Percentiles rank a stretch among this genome's conserved stretches.
Conservation (phyloP, 2,888 invertebrate species). For the Selenia dentaria region DNA sequence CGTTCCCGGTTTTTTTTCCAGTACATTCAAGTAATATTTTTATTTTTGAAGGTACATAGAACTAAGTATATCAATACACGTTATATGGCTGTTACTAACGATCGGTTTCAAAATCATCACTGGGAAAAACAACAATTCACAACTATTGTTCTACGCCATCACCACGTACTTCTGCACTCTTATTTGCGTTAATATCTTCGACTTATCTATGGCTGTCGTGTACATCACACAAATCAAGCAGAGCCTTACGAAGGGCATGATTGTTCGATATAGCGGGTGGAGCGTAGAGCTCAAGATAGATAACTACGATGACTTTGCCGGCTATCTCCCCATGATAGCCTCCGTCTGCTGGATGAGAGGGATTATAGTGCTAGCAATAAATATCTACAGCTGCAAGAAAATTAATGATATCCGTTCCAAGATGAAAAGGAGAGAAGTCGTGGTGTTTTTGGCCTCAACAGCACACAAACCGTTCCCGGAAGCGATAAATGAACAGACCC, state of each 20-base stretch:
- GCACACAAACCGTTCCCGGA: slow-evolving; percentile 56
- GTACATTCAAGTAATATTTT: no score
- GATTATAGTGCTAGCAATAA: slow-evolving; percentile 48
- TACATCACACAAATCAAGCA: slow-evolving; percentile 68
- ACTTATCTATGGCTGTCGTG: slow-evolving; percentile 66
- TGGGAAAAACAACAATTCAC: slow-evolving; percentile 26
- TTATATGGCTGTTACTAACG: slow-evolving; percentile 53
- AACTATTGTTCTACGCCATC: slow-evolving; percentile 42
- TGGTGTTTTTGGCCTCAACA: slow-evolving; percentile 33
- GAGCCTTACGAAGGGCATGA: slow-evolving; percentile 55
- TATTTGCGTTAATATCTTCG: slow-evolving; percentile 52
- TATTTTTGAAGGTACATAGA: slow-evolving; percentile 53
- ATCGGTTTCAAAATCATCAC: slow-evolving; percentile 39
- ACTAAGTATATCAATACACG: slow-evolving; percentile 51
- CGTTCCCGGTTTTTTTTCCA: no score
- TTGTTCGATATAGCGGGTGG: slow-evolving; percentile 66
- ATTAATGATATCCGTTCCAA: slow-evolving; percentile 40
- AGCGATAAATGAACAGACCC: slow-evolving; percentile 27
- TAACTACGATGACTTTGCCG: slow-evolving; percentile 57
- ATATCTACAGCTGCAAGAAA: slow-evolving; percentile 54
- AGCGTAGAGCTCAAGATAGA: slow-evolving; percentile 50
- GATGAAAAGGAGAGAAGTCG: slow-evolving; percentile 49
- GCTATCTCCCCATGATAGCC: slow-evolving; percentile 65
- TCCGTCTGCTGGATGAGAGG: slow-evolving; percentile 62
- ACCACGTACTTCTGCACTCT: slow-evolving; percentile 31